Evolutionary conservation across 2,797 vertebrate species (phyloP), one percentile per base, ranked within the genome.

Genomic region (Pantherophis alleghaniensis): DNA sequence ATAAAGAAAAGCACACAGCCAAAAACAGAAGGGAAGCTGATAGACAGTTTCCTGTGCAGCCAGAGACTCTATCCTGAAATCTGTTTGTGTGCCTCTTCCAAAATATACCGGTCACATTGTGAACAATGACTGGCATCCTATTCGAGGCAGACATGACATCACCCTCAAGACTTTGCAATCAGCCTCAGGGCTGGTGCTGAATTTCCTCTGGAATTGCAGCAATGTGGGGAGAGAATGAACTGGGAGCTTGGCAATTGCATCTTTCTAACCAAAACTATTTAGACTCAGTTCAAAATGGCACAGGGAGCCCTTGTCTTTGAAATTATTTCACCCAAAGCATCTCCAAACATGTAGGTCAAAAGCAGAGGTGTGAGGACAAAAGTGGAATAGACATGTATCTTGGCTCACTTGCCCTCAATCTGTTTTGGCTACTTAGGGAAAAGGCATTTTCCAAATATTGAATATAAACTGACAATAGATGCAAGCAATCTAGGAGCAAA

Each of bases 91-190:
- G 88, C 53, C 16, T 86, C 63, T 95, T 94, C 91, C 91, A 91
- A 87, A 92, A 95, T 91, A 95, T 95, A 93, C 56, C 92, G 89
- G 86, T 74, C 56, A 90, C 94, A 96, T 94, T 97, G 96, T 90
- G 61, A 83, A 91, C 93, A 93, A 74, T 95, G 95, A 94, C 96
- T 95, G 94, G 94, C 87, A 92, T 9, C 56, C 28, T 90, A 32
- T 93, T 97, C 69, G n/a, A 51, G 93, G 94, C 96, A 97, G 96
- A 97, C 96, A 88, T 96, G 96, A 96, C 93, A 94, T 97, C 96
- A 97, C 90, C 87, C 93, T 93, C 57, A 93, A 89, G 92, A 93
- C 90, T 90, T 83, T 87, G 92, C 96, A 93, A 42, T 94, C 89
- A 94, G 93, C 93, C 94, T 86, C 91, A 0, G 11, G 92, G 91